Evolutionary conservation across 2,113 vertebrate genomes (phyloP), one percentile per base, ranked within the genome.

Genomic region (Nannospalax galili): DNA sequence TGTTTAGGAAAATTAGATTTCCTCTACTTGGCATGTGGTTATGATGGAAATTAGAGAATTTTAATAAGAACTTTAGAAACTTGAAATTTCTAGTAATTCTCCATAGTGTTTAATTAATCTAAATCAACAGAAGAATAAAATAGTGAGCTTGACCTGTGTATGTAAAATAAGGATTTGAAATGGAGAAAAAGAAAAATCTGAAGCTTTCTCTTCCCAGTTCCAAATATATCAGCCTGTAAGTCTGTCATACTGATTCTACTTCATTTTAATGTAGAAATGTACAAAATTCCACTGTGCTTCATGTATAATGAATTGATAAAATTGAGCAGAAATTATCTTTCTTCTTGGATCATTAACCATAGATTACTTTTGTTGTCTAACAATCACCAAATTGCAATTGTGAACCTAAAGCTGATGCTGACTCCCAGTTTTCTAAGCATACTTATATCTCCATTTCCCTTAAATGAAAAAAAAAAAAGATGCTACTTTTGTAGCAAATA

Each of bases 371-470:
- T 89, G 26, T n/a, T 91, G 17, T 74, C 7, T 24, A 62, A 16
- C 37, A 79, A 70, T 60, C 5, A 94, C 60, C 8, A 93, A 80
- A 88, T 77, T 84, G 11, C 4, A 69, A 28, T 48, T 74, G 1
- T 32, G 58, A 28, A 35, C n/a, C 72, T 67, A 64, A 87, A 81
- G 26, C 20, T 60, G 10, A 82, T 92, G 4, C 32, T 91, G 84
- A 4, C 22, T 88, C 86, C 7, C 1, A 48, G 7, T 75, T 88
- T 92, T 96, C 19, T 12, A n/a, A 79, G 32, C 10, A 60, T 72
- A 64, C 81, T 93, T 81, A 40, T 58, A 69, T 56, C 16, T 78
- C 7, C 11, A 87, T 79, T 95, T 93, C 92, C 52, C 37, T 85
- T 93, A 26, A 88, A 40, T 73, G 28, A 93, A 8, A 78, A 5